Percentiles rank a stretch among this genome's conserved stretches.
Conservation (phyloP, 2,113 vertebrate species). For the Tychaedon coryphoeus region DNA sequence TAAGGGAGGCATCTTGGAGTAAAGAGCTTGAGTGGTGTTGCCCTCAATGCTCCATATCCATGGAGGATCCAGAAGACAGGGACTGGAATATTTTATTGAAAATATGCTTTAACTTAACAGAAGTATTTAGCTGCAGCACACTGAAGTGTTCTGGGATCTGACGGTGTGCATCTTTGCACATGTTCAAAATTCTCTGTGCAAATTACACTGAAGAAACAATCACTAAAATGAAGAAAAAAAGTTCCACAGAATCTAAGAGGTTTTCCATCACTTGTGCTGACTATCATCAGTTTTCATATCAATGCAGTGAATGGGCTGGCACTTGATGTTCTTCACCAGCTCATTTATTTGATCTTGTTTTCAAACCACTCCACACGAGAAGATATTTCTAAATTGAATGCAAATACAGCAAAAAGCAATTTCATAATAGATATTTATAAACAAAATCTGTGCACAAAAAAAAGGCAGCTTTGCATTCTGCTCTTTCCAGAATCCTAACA, state of each 20-base stretch:
- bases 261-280: not conserved
- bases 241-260: not conserved
- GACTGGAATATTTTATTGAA: not conserved
- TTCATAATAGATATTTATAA: not conserved
- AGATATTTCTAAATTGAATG: not conserved
- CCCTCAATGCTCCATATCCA: not conserved
- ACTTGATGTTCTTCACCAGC: not conserved
- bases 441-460: not conserved
- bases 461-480: not conserved
- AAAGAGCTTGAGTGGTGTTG: not conserved
- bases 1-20: not conserved
- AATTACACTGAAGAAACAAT: not conserved
- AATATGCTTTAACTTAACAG: not conserved
- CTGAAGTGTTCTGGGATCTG: not conserved
- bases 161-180: not conserved
- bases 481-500: not conserved
- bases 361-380: not conserved
- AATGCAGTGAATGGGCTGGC: not conserved
- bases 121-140: not conserved
- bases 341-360: not conserved
- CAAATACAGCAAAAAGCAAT: not conserved
- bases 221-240: not conserved
- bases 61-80: not conserved
- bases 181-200: not conserved
- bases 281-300: not conserved